phyloP scores from a whole-genome alignment of 2,113 vertebrate genomes.

The Mungos mungo region DNA sequence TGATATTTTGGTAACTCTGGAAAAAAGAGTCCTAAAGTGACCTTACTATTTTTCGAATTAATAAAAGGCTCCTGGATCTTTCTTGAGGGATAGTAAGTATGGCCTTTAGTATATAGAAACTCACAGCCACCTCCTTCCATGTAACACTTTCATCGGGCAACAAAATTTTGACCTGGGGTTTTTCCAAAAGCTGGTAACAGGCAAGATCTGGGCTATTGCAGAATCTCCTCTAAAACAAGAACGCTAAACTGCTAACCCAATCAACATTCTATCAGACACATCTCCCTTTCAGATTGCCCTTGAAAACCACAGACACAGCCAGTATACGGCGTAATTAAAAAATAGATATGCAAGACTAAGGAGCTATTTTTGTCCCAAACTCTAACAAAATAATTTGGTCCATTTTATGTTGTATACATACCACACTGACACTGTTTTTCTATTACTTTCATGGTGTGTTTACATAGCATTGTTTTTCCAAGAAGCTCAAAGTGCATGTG shows the following conservation, averaged over 20 bases:
- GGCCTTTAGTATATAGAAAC: neutral
- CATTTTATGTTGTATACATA: slow-evolving; percentile 60
- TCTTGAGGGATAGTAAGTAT: neutral
- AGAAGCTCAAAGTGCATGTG: neutral
- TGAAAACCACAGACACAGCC: neutral
- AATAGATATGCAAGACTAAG: slow-evolving; percentile 23
- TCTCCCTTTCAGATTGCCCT: neutral
- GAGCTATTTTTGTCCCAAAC: slow-evolving; percentile 15
- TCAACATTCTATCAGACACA: neutral
- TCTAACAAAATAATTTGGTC: slow-evolving; percentile 28
- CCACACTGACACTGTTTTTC: slow-evolving; percentile 48
- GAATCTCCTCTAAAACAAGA: neutral
- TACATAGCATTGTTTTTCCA: neutral
- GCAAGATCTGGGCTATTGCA: neutral
- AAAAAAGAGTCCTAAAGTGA: neutral
- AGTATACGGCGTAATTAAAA: neutral
- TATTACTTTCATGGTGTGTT: slow-evolving; percentile 30
- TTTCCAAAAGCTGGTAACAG: slow-evolving; percentile 3
- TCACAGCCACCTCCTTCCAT: neutral
- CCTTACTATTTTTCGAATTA: slow-evolving; percentile 45
- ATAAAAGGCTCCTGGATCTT: slow-evolving; percentile 3
- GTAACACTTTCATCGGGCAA: neutral
- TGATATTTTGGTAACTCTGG: slow-evolving; percentile 24
- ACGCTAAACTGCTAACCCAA: neutral
- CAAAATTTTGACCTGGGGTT: neutral